Percentiles rank a stretch among this genome's conserved stretches.
These are phyloP conservation scores for Eupithecia subumbrata DNA, from an alignment of 2,888 invertebrate species.

Conservation along the genomic window DNA sequence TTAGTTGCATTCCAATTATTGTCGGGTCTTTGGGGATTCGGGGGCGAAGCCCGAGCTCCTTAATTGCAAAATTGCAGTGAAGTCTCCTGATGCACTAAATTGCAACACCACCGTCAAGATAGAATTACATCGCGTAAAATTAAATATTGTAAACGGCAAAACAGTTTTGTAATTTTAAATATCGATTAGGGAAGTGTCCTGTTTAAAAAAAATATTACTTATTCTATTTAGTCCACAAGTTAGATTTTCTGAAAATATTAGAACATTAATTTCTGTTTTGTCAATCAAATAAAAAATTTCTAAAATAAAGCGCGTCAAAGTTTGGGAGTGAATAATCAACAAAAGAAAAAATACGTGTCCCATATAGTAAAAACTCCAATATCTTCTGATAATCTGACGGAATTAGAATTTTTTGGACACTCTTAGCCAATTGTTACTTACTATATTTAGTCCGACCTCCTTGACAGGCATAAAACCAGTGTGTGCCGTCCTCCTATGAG, in stretches of 20 bases:
- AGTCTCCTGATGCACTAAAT: conserved; percentile 43
- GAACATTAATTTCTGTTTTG: too few relatives aligned
- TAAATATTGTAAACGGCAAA: background rate
- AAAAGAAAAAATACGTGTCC: too few relatives aligned
- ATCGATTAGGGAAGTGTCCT: background rate
- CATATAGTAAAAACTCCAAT: too few relatives aligned
- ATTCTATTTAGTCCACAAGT: too few relatives aligned
- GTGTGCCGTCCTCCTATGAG: background rate
- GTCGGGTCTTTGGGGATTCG: conserved; percentile 45
- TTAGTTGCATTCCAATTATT: conserved; percentile 51
- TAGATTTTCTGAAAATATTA: too few relatives aligned
- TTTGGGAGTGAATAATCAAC: too few relatives aligned
- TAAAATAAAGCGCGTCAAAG: too few relatives aligned
- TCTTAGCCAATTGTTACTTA: background rate
- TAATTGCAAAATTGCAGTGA: conserved; percentile 51
- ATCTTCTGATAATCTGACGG: too few relatives aligned
- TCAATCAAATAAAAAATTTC: too few relatives aligned
- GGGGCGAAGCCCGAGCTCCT: conserved; percentile 42
- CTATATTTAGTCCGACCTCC: background rate
- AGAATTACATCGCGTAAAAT: conserved; percentile 45
- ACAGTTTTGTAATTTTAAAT: background rate
- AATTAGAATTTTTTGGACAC: too few relatives aligned
- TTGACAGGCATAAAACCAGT: background rate
- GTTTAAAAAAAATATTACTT: too few relatives aligned
- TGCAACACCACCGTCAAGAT: conserved; percentile 47